Base-by-base conservation (phyloP, 2,888 invertebrate species). In the Aethes cnicana region DNA sequence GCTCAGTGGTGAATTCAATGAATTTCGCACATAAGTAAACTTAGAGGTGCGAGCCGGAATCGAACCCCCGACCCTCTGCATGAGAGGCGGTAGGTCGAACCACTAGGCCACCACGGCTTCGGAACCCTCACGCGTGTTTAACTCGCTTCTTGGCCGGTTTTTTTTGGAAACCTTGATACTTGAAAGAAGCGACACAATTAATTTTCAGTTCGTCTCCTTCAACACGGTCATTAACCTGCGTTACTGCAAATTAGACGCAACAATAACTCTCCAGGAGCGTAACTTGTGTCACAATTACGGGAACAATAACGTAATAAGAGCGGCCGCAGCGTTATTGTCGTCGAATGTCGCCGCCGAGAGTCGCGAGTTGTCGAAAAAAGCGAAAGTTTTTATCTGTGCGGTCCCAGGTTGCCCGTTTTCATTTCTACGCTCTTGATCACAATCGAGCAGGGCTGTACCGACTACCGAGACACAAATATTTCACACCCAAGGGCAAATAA, bases 331-430 rank as follows among this genome's bases (percentile, higher is more conserved):
- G 84, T 81, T 80, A 78, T 77, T 64, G 68, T 68, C 64, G 63
- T 66, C 64, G 72, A 84, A 84, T 80, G 80, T 84, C 70, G 69
- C 81, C 79, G 74, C 69, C 55, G 81, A 81, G 77, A 83, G 52
- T 46, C 46, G 80, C 80, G 81, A 75, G 74, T 80, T 76, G 78
- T 75, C 77, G 75, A 81, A 78, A 84, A 82, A 84, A 85, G 84
- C 82, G 81, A 86, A 87, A 86, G 84, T 87, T 88, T 87, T 87
- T 87, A 86, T 86, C 84, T 79, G 72, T 58, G 64, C 64, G 56
- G 75, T 84, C 84, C 86, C 83, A 64, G 72, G 80, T 69, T 76
- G 74, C 71, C 73, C 80, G 81, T 84, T 81, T 74, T 81, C 81
- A 83, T 86, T 84, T 84, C 77, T 78, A 79, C 75, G 72, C 77